phyloP scores from a whole-genome alignment of 1,140 invertebrate species.

The Ceratosolen fusciceps region DNA sequence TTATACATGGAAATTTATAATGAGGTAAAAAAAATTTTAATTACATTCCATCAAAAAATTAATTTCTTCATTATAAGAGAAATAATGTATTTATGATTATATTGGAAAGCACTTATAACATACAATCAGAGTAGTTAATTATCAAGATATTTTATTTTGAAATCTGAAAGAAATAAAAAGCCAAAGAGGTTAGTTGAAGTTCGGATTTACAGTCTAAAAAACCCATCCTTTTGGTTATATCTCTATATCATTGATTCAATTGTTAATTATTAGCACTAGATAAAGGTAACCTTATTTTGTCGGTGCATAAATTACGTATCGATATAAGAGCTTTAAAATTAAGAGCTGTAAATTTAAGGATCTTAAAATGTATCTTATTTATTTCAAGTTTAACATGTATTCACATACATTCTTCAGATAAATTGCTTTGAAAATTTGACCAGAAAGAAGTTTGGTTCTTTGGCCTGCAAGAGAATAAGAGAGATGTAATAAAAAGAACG shows the following conservation, averaged over 20 bases:
- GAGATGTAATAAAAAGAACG: background rate
- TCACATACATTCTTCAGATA: background rate
- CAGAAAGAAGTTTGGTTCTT: background rate
- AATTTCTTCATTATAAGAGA: background rate
- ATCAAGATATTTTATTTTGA: background rate
- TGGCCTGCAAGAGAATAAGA: background rate
- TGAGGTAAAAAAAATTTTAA: background rate
- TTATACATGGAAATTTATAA: background rate
- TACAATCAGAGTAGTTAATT: background rate
- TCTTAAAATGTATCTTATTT: background rate
- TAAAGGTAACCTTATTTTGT: background rate
- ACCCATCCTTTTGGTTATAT: background rate
- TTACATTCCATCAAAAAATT: background rate
- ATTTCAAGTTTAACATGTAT: background rate
- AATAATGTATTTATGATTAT: too few relatives aligned
- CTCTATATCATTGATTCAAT: background rate
- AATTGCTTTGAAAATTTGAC: slow-evolving; percentile 19
- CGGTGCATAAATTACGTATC: background rate
- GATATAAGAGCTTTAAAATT: background rate
- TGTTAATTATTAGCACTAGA: background rate
- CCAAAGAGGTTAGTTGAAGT: background rate
- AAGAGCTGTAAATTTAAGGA: background rate
- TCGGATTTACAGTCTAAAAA: background rate
- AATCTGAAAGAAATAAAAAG: background rate
- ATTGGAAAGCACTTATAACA: background rate